Percentiles rank a stretch among this genome's conserved stretches.
Conservation (phyloP, 23 tunicate species). For the Phallusia fumigata region DNA sequence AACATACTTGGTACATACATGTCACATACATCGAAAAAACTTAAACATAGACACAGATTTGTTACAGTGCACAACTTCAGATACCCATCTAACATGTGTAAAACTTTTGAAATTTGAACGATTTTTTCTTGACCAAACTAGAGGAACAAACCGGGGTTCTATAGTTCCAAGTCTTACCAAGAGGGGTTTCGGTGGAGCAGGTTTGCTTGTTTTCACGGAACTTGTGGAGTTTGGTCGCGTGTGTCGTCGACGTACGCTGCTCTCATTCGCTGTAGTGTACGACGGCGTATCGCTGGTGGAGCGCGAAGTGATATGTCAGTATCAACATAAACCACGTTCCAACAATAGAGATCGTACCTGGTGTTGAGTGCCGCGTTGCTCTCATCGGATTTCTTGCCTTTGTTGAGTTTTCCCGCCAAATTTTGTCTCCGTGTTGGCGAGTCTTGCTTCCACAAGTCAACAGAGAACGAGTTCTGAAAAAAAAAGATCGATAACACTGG, state of each 20-base stretch:
- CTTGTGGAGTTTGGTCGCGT: background rate
- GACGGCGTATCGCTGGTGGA: slow-evolving; percentile 3
- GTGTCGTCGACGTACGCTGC: slow-evolving; percentile 14
- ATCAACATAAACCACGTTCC: background rate
- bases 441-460: background rate
- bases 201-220: background rate
- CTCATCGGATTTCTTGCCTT: background rate
- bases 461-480: background rate
- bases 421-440: background rate
- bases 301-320: background rate
- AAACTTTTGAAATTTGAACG: too few species aligned
- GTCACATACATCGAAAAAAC: too few species aligned
- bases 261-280: slow-evolving; percentile 13
- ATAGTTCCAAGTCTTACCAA: background rate
- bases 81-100: too few species aligned
- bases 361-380: background rate
- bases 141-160: too few species aligned
- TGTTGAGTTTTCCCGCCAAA: background rate
- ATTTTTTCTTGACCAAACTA: too few species aligned
- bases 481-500: too few species aligned
- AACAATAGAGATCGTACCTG: background rate
- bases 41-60: too few species aligned
- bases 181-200: background rate
- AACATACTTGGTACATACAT: too few species aligned
- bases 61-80: too few species aligned